A percentile compares a stretch with the other conserved stretches of the same genome.
Evolutionary conservation across 2,113 vertebrate genomes (phyloP).

Genomic region (Salvelinus sp.): DNA sequence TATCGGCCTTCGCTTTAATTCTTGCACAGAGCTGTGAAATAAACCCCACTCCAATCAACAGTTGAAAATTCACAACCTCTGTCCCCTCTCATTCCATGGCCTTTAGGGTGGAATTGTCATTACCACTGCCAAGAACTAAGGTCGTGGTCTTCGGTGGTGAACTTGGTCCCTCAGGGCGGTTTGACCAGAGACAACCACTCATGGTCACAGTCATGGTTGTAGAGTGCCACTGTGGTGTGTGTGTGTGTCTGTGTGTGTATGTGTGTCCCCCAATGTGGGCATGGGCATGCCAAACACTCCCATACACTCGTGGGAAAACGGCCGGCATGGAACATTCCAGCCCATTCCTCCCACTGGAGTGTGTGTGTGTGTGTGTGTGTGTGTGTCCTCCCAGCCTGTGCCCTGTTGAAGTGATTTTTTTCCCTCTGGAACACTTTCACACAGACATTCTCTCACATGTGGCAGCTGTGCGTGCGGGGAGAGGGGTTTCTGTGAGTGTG

Average conservation of each 20-base stretch:
- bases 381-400: conserved; percentile 25
- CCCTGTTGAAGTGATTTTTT: conserved; percentile 34
- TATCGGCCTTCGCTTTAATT: too few relatives aligned
- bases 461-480: conserved; percentile 36
- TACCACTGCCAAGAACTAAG: too few relatives aligned
- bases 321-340: conserved; percentile 54
- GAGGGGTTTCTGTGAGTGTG: conserved; percentile 9
- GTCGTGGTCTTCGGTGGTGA: too few relatives aligned
- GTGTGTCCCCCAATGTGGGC: conserved; percentile 18
- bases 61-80: too few relatives aligned
- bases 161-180: too few relatives aligned
- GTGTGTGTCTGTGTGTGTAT: not conserved
- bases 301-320: conserved; percentile 45
- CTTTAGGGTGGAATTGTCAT: too few relatives aligned
- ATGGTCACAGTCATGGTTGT: too few relatives aligned
- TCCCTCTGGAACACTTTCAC: conserved; percentile 59
- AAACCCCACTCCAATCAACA: too few relatives aligned
- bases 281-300: conserved; percentile 25
- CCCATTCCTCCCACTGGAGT: conserved; percentile 32
- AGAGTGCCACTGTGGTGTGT: not conserved
- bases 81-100: too few relatives aligned
- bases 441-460: conserved; percentile 53
- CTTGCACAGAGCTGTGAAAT: too few relatives aligned
- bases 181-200: too few relatives aligned
- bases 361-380: conserved; percentile 5